A percentile compares a stretch with the other conserved stretches of the same genome.
These are phyloP conservation scores for Tyrophagus putrescentiae DNA, from an alignment of 1,140 invertebrate species.

Conservation along the genomic window DNA sequence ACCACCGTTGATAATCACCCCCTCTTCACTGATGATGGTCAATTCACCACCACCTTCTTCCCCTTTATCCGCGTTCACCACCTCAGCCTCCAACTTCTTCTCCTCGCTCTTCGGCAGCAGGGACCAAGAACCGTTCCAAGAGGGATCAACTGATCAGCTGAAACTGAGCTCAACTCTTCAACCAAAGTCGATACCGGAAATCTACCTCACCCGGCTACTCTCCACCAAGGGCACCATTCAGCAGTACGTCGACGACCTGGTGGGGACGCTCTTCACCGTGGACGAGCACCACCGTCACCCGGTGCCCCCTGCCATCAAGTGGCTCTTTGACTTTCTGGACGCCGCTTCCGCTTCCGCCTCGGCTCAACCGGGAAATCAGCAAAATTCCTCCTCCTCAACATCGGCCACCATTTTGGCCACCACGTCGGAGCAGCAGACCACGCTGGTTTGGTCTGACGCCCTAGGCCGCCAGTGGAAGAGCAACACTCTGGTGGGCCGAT, in stretches of 20 bases:
- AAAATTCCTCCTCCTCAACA: too few species aligned
- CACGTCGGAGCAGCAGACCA: conserved; percentile 77
- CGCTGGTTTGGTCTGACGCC: neutral
- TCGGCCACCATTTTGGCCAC: conserved; percentile 78
- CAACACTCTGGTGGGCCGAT: conserved; percentile 38
- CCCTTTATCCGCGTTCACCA: conserved; percentile 1
- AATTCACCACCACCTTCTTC: neutral
- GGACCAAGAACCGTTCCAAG: neutral
- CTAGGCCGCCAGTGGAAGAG: neutral
- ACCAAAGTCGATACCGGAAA: conserved; percentile 77
- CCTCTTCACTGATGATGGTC: neutral
- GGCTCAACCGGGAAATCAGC: conserved; percentile 67
- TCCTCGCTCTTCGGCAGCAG: neutral
- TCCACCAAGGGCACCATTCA: conserved; percentile 89
- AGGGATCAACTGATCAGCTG: neutral
- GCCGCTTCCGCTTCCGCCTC: too few species aligned
- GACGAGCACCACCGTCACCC: conserved; percentile 12
- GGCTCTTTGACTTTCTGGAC: conserved; percentile 86
- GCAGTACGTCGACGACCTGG: conserved; percentile 90
- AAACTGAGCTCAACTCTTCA: neutral
- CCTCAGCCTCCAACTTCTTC: conserved; percentile 4
- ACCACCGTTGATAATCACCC: neutral
- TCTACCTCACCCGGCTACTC: conserved; percentile 74
- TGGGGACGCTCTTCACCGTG: conserved; percentile 61
- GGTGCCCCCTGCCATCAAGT: conserved; percentile 63